Conservation (phyloP, 2,797 vertebrate species). For the Bryconaethiops microstoma region DNA sequence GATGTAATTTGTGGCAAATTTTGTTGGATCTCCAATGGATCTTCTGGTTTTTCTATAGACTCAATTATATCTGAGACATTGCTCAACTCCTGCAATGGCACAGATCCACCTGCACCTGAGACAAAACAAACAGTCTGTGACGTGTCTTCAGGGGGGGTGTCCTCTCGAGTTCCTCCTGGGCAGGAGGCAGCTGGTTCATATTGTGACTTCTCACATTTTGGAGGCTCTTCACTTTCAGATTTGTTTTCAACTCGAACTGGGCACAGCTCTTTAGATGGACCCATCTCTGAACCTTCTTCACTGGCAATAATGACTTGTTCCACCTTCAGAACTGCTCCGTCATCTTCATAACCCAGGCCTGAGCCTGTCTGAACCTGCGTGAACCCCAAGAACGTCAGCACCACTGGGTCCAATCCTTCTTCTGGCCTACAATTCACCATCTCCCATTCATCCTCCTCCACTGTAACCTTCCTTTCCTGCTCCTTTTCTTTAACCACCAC, state of each 20-base stretch:
- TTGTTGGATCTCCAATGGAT: neutral
- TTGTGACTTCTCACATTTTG: constrained; percentile 36
- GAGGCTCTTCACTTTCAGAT: constrained; percentile 10
- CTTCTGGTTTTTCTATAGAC: neutral
- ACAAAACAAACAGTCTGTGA: neutral
- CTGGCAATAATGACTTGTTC: constrained; percentile 69
- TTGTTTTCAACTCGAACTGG: neutral
- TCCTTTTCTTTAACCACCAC: neutral
- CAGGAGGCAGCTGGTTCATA: neutral
- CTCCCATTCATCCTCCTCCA: constrained; percentile 29
- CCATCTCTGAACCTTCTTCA: constrained; percentile 3
- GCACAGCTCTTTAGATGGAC: constrained; percentile 35
- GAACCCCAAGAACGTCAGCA: constrained; percentile 75
- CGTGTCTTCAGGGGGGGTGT: neutral
- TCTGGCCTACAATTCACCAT: constrained; percentile 45
- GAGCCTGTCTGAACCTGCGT: constrained; percentile 51
- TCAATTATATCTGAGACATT: neutral
- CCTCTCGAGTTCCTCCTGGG: neutral
- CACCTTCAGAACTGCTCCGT: constrained; percentile 62
- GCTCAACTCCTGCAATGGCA: constrained; percentile 3
- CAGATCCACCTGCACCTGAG: neutral
- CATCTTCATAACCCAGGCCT: constrained; percentile 42
- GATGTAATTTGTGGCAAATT: neutral
- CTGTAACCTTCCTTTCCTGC: neutral
- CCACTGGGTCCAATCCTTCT: constrained; percentile 62